phyloP scores from a whole-genome alignment of 2,888 invertebrate genomes.

The Volucella bombylans region DNA sequence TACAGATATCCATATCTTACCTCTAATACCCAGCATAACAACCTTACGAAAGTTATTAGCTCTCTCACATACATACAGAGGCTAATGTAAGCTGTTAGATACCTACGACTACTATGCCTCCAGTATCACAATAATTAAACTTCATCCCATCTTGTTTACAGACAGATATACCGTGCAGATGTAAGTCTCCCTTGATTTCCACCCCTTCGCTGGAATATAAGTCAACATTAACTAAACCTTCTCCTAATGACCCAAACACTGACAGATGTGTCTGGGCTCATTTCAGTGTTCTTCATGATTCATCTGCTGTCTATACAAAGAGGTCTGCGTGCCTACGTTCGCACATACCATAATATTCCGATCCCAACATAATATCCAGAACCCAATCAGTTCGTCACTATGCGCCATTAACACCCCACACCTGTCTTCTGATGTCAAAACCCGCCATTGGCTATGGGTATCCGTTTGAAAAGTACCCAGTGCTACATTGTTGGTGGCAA shows the following conservation, averaged over 20 bases:
- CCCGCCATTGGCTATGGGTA: conserved; percentile 33
- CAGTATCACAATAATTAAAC: too few relatives aligned
- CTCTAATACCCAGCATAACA: too few relatives aligned
- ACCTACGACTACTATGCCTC: too few relatives aligned
- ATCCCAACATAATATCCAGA: too few relatives aligned
- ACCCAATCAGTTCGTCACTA: not conserved
- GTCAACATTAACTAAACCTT: conserved; percentile 37
- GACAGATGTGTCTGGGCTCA: conserved; percentile 39
- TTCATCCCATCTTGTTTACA: too few relatives aligned
- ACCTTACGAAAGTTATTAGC: too few relatives aligned
- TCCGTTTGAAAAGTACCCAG: not conserved
- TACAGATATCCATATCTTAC: too few relatives aligned
- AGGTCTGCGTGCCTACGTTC: conserved; percentile 1
- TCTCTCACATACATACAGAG: too few relatives aligned
- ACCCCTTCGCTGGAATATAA: not conserved
- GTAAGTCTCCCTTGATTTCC: not conserved
- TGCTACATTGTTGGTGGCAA: conserved; percentile 53
- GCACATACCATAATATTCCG: too few relatives aligned
- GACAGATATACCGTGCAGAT: too few relatives aligned
- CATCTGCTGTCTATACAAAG: conserved; percentile 43
- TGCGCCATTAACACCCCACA: conserved; percentile 43
- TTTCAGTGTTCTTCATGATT: conserved; percentile 34
- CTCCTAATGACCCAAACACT: conserved; percentile 34
- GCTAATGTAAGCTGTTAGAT: too few relatives aligned
- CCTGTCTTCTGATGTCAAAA: conserved; percentile 62